Conservation (phyloP, 30 jellyfish, hydroid and myxozoan genomes). For the Rhopilema esculentum region DNA sequence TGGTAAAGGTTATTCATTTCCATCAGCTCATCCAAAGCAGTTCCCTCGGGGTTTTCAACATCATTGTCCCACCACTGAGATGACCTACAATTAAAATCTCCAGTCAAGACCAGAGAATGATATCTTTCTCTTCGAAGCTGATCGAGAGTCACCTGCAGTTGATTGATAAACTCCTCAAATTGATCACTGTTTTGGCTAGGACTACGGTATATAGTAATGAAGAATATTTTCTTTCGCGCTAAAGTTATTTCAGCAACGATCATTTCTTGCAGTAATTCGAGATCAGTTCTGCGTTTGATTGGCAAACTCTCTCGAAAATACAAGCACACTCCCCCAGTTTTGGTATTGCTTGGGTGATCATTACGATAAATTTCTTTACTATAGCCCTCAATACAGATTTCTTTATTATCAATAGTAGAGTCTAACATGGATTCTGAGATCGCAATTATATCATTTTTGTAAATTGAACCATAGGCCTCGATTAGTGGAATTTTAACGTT, state of each 20-base stretch:
- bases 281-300: conserved; percentile 58
- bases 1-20: conserved; percentile 30
- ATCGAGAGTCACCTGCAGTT: conserved; percentile 39
- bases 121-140: conserved; percentile 53
- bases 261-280: conserved; percentile 42
- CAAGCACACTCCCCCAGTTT: conserved; percentile 37
- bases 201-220: conserved; percentile 48
- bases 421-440: conserved; percentile 28
- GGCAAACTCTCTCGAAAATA: conserved; percentile 62
- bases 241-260: conserved; percentile 34
- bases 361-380: conserved; percentile 36
- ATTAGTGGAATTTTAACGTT: conserved; percentile 10
- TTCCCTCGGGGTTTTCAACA: conserved; percentile 47
- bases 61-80: conserved; percentile 50
- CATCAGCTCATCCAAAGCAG: too few relatives aligned
- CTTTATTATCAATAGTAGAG: conserved; percentile 15
- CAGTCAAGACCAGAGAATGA: too few relatives aligned
- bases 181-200: conserved; percentile 46
- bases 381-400: conserved; percentile 14
- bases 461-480: conserved; percentile 4
- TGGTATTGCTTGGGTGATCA: conserved; percentile 39
- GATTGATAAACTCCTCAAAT: conserved; percentile 24
- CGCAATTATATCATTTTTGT: conserved; percentile 2
- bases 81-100: conserved; percentile 42
- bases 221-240: conserved; percentile 46